phyloP scores from a whole-genome alignment of 1,140 invertebrate species.

The Belonocnema kinseyi region DNA sequence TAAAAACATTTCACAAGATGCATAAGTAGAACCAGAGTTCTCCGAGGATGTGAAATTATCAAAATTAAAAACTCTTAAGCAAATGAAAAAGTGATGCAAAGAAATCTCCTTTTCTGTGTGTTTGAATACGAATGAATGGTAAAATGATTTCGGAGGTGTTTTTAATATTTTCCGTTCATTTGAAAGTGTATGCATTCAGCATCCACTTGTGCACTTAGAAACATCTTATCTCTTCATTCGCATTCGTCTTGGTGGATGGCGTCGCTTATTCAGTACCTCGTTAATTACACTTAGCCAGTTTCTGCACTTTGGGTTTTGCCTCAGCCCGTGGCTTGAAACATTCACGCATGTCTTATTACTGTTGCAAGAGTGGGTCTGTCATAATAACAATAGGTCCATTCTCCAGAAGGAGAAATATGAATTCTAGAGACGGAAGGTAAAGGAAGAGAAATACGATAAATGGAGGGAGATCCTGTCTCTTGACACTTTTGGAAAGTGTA shows the following conservation, averaged over 20 bases:
- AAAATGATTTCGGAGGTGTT: not conserved
- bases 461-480: not conserved
- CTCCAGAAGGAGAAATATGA: constrained; percentile 19
- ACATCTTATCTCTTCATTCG: constrained; percentile 18
- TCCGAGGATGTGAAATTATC: no score
- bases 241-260: constrained; percentile 28
- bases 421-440: not conserved
- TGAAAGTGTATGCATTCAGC: not conserved
- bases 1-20: no score
- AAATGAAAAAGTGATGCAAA: not conserved
- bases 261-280: constrained; percentile 42
- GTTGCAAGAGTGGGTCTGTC: constrained; percentile 22
- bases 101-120: not conserved
- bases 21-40: no score
- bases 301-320: constrained; percentile 41
- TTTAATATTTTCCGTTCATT: not conserved
- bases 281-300: constrained; percentile 50
- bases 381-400: constrained; percentile 23
- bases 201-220: constrained; percentile 16
- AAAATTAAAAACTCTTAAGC: not conserved
- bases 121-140: not conserved
- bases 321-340: constrained; percentile 9
- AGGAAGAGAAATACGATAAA: constrained; percentile 9
- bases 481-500: constrained; percentile 7
- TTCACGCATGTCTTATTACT: constrained; percentile 31